phyloP scores from a whole-genome alignment of 2,113 vertebrate species.

The Colistium nudipinnis region DNA sequence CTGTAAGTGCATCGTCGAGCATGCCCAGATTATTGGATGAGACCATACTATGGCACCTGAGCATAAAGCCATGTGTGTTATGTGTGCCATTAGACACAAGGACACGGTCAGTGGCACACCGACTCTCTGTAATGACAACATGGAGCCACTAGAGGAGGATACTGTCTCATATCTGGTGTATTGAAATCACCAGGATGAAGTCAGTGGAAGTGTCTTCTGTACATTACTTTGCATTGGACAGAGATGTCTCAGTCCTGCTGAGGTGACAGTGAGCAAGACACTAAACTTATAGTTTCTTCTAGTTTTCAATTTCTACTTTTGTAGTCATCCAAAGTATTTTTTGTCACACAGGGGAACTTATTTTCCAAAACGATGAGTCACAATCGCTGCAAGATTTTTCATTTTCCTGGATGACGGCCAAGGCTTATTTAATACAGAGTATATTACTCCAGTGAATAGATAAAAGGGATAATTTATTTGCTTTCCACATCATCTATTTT shows the following conservation, averaged over 20 bases:
- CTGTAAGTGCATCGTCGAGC: not conserved
- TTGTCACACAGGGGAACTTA: no score
- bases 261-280: no score
- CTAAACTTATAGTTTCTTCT: not conserved
- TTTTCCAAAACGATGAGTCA: no score
- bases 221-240: not conserved
- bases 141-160: slow-evolving; percentile 29
- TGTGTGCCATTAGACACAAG: no score
- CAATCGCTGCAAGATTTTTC: no score
- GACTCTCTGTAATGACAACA: not conserved
- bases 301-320: not conserved
- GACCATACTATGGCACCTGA: not conserved
- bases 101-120: slow-evolving; percentile 53
- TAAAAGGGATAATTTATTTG: not conserved
- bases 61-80: not conserved
- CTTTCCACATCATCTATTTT: not conserved
- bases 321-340: not conserved
- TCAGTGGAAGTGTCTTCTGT: not conserved
- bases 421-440: no score
- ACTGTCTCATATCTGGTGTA: not conserved
- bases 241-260: no score
- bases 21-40: not conserved
- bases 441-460: no score
- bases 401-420: no score
- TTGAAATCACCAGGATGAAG: accelerated